Conservation (phyloP, 1,140 invertebrate genomes). For the Anastrepha obliqua region DNA sequence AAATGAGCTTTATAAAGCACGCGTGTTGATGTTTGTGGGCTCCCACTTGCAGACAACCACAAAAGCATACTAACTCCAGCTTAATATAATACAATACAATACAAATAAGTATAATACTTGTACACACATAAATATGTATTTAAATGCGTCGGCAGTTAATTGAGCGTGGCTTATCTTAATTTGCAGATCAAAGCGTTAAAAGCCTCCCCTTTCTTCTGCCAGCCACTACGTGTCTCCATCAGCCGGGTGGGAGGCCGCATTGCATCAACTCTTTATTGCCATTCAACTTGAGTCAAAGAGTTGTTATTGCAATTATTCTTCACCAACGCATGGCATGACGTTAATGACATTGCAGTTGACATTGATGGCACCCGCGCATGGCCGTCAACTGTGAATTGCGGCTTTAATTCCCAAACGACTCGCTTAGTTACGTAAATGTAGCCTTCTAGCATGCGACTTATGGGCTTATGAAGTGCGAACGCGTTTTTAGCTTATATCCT, state of each 20-base stretch:
- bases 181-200: conserved; percentile 43
- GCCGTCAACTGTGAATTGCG: neutral
- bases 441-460: neutral
- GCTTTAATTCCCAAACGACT: neutral
- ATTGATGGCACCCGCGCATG: neutral
- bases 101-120: neutral
- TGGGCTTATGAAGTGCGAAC: neutral
- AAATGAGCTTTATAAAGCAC: too few species aligned
- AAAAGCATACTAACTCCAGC: neutral
- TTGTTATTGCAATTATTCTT: neutral
- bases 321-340: neutral
- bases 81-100: neutral
- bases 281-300: neutral
- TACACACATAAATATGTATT: neutral
- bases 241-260: neutral
- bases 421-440: neutral
- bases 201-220: neutral
- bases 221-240: neutral
- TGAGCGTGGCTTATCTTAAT: conserved; percentile 43
- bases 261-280: neutral
- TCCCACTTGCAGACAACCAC: neutral
- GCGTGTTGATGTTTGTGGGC: too few species aligned
- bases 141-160: conserved; percentile 18
- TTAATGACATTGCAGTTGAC: neutral
- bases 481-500: neutral